A percentile compares a stretch with the other conserved stretches of the same genome.
These are phyloP conservation scores for Folsomia manolachei DNA, from an alignment of 2,888 invertebrate genomes.

Conservation along the genomic window DNA sequence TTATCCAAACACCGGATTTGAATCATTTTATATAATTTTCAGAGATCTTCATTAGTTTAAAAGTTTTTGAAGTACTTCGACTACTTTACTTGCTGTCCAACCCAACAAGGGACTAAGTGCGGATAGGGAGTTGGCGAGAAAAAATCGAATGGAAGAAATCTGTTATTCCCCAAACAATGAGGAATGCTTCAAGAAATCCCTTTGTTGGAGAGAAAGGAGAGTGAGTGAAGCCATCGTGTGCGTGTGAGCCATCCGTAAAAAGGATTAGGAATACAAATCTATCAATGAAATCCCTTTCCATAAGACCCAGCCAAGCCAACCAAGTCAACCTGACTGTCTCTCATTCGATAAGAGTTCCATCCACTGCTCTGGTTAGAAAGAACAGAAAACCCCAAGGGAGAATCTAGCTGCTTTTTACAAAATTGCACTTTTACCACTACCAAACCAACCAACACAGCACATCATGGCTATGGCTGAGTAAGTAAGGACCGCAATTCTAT, in stretches of 20 bases:
- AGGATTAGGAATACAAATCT: slow-evolving; percentile 50
- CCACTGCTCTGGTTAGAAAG: neutral
- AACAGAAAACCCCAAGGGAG: slow-evolving; percentile 45
- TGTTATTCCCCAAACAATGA: neutral
- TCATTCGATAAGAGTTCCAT: slow-evolving; percentile 48
- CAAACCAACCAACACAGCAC: slow-evolving; percentile 20
- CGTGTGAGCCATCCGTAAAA: slow-evolving; percentile 47
- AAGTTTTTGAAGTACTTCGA: slow-evolving; percentile 2
- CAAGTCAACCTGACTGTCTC: slow-evolving; percentile 43
- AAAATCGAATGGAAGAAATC: slow-evolving; percentile 9
- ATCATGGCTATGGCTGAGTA: too few relatives aligned
- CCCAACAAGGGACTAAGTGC: neutral
- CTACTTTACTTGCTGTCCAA: too few relatives aligned
- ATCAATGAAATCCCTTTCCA: slow-evolving; percentile 49
- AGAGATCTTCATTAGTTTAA: neutral
- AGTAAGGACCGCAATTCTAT: too few relatives aligned
- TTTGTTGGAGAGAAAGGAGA: neutral
- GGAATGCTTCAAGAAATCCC: neutral
- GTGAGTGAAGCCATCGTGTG: too few relatives aligned
- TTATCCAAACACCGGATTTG: too few relatives aligned
- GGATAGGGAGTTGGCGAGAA: neutral
- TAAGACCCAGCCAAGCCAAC: slow-evolving; percentile 48
- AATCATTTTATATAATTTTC: neutral
- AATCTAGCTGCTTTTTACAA: slow-evolving; percentile 50
- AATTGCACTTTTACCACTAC: slow-evolving; percentile 50